Percentiles rank a stretch among this genome's conserved stretches.
Conservation (phyloP, 2,113 vertebrate species). For the Malurus elegans region DNA sequence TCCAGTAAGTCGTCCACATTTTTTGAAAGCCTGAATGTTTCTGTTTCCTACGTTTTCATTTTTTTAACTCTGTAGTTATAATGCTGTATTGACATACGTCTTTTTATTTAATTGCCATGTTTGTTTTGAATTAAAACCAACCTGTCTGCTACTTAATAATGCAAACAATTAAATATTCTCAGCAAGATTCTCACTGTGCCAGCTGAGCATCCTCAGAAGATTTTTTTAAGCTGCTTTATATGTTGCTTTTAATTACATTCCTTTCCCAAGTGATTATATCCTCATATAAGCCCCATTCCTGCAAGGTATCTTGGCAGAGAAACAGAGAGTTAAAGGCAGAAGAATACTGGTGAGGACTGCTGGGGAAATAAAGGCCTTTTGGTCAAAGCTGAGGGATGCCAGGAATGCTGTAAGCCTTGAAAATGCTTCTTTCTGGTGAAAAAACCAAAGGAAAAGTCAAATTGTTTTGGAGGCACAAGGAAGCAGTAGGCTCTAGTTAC, state of each 20-base stretch:
- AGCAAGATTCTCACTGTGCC: constrained; percentile 33
- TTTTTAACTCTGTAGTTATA: not conserved
- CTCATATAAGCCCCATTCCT: constrained; percentile 34
- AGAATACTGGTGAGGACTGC: not conserved
- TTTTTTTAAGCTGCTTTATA: constrained; percentile 16
- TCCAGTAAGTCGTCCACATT: not conserved
- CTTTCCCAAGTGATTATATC: constrained; percentile 56
- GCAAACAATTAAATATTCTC: constrained; percentile 54
- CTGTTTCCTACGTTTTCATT: not conserved
- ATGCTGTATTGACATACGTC: not conserved
- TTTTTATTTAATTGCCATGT: constrained; percentile 34
- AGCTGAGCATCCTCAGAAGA: constrained; percentile 25
- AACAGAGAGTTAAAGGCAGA: constrained; percentile 10
- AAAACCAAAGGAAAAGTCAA: not conserved
- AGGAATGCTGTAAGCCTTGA: not conserved
- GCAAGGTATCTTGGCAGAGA: constrained; percentile 51
- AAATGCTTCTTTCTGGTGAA: not conserved
- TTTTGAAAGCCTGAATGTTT: not conserved
- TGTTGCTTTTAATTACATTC: constrained; percentile 66
- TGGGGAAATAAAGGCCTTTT: not conserved
- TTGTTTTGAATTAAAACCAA: constrained; percentile 54
- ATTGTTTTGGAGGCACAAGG: not conserved
- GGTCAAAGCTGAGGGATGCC: constrained; percentile 3
- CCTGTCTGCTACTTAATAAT: constrained; percentile 55
- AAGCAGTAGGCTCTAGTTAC: not conserved